Conservation (phyloP, 2,113 vertebrate species). For the Lichenostomus cassidix region DNA sequence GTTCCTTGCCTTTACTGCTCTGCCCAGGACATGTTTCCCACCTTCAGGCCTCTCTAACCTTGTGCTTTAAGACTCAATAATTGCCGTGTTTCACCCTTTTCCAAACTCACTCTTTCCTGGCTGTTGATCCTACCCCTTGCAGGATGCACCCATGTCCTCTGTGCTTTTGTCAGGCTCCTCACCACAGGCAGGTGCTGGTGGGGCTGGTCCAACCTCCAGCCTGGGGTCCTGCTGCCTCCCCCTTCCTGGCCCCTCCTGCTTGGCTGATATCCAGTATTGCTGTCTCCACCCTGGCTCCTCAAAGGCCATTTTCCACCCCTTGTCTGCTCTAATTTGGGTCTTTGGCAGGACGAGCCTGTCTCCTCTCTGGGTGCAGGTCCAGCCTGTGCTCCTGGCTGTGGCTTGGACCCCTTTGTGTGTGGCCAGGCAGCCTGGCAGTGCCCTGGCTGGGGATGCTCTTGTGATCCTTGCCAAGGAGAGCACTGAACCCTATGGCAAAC, state of each 20-base stretch:
- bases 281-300: background rate
- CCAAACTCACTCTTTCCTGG: background rate
- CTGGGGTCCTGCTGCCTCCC: background rate
- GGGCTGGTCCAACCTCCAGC: background rate
- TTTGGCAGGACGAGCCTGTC: background rate
- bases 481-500: background rate
- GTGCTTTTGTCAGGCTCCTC: background rate
- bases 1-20: background rate
- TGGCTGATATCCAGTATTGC: background rate
- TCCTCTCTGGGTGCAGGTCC: background rate
- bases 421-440: background rate
- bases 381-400: background rate
- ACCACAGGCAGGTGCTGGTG: background rate
- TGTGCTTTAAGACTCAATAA: background rate
- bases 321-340: background rate
- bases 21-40: background rate
- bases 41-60: background rate
- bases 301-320: background rate
- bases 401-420: background rate
- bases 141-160: rapidly evolving
- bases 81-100: background rate
- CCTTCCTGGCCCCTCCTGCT: background rate
- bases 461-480: background rate
- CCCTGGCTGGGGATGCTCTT: background rate
- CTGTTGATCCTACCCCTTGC: rapidly evolving